Percentiles rank a stretch among this genome's conserved stretches.
Evolutionary conservation across 2,113 vertebrate species (phyloP).

Genomic region (Talpa occidentalis): DNA sequence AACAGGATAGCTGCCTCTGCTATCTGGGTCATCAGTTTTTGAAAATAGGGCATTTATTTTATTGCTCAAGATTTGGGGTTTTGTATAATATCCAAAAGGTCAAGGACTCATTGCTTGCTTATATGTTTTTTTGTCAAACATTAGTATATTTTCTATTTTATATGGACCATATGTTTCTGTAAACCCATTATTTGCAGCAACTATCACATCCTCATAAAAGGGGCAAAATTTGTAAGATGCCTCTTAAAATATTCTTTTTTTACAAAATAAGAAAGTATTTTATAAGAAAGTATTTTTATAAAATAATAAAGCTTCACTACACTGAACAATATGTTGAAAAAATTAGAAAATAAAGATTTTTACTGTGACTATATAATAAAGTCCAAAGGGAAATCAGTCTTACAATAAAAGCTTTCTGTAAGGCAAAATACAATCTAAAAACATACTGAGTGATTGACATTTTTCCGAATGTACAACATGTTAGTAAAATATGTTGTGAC

Average conservation of each 20-base stretch:
- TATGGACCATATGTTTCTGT: conserved; percentile 95
- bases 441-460: conserved; percentile 95
- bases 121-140: conserved; percentile 86
- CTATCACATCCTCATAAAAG: conserved; percentile 90
- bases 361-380: conserved; percentile 97
- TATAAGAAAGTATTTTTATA: conserved; percentile 80
- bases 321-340: conserved; percentile 98
- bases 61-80: no score
- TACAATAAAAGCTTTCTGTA: conserved; percentile 90
- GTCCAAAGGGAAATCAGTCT: conserved; percentile 90
- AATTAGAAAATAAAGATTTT: conserved; percentile 98
- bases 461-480: conserved; percentile 95
- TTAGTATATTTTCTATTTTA: conserved; percentile 99
- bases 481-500: conserved; percentile 94
- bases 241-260: conserved; percentile 97
- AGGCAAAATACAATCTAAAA: conserved; percentile 93
- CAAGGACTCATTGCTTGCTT: no score
- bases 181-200: conserved; percentile 90
- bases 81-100: no score
- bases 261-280: no score
- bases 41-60: no score
- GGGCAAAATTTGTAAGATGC: conserved; percentile 92
- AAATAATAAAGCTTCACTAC: conserved; percentile 98
- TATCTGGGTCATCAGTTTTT: no score
- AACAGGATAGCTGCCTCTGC: no score